Percentiles rank a stretch among this genome's conserved stretches.
These are phyloP conservation scores for Rotaria sp. DNA, from an alignment of 2,888 invertebrate genomes.

Conservation along the genomic window DNA sequence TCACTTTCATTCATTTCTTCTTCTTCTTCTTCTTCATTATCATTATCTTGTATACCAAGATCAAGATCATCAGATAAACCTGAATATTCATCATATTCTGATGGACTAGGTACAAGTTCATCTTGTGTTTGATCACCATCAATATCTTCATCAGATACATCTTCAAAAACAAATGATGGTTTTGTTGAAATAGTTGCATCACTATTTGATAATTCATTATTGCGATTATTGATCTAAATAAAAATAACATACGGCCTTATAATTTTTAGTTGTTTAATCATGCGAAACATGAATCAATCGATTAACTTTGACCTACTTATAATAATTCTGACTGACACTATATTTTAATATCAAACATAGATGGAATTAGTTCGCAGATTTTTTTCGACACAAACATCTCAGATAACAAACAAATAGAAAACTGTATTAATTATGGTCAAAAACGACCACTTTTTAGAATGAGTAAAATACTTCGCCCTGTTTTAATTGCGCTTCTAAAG, in stretches of 20 bases:
- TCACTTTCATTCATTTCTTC: constrained; percentile 30
- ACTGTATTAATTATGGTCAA: no score
- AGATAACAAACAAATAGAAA: no score
- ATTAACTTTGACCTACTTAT: no score
- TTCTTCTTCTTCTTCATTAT: constrained; percentile 30
- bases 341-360: no score
- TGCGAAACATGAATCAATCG: no score
- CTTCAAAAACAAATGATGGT: constrained; percentile 7
- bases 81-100: constrained; percentile 39
- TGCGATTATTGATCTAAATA: constrained; percentile 21
- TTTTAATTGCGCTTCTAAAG: no score
- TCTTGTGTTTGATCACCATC: constrained; percentile 40
- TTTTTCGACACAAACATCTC: no score
- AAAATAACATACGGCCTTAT: background rate
- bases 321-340: no score
- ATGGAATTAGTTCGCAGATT: no score
- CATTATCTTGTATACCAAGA: constrained; percentile 30
- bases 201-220: background rate
- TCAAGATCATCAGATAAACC: constrained; percentile 41
- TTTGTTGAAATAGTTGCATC: background rate
- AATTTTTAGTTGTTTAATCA: no score
- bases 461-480: no score
- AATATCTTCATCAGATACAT: constrained; percentile 27
- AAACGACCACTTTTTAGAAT: no score
- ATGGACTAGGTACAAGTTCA: constrained; percentile 40